Conservation (phyloP, 2,888 invertebrate species). For the Tenthredo scrophulariae region DNA sequence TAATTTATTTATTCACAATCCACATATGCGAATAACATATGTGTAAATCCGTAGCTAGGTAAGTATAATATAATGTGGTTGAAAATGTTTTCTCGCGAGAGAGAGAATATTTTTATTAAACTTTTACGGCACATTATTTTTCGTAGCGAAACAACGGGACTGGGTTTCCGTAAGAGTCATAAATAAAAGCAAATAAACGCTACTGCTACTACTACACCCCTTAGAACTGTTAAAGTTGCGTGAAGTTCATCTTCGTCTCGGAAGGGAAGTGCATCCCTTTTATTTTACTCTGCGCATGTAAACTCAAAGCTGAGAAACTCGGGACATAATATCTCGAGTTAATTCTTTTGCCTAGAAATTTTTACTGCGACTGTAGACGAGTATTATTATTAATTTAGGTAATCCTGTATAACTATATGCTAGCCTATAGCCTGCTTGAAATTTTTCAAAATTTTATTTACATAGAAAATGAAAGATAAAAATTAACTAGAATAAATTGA, state of each 20-base stretch:
- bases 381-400: neutral
- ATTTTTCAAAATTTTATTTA: neutral
- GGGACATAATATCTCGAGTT: slow-evolving; percentile 10
- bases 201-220: neutral
- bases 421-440: neutral
- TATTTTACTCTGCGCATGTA: neutral
- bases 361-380: neutral
- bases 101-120: slow-evolving; percentile 38
- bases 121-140: slow-evolving; percentile 34
- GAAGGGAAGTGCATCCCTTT: neutral
- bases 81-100: slow-evolving; percentile 8
- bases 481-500: neutral
- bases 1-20: neutral
- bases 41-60: neutral
- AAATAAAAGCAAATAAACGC: slow-evolving; percentile 45
- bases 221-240: slow-evolving; percentile 29
- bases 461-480: neutral
- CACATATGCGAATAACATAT: neutral
- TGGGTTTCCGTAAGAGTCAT: slow-evolving; percentile 25
- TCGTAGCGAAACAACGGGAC: neutral
- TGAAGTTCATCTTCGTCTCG: slow-evolving; percentile 46
- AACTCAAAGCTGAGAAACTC: slow-evolving; percentile 9
- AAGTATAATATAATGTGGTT: neutral
- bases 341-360: neutral
- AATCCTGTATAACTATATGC: neutral